Evolutionary conservation across 2,888 invertebrate genomes (phyloP).

Genomic region (Epirrhoe tristata): DNA sequence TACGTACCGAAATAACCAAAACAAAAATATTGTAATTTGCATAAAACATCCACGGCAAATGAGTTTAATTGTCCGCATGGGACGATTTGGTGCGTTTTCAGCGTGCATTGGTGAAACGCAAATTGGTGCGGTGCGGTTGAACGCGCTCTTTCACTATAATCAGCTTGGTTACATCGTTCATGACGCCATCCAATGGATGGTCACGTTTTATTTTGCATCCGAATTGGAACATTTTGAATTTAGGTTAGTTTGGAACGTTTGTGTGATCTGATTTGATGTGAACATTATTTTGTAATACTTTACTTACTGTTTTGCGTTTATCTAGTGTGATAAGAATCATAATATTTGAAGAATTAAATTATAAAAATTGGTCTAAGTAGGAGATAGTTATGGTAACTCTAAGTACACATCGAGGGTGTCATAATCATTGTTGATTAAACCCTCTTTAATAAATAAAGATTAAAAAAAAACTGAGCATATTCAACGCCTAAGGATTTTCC

Average conservation of each 20-base stretch:
- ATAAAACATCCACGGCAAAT: conserved; percentile 35
- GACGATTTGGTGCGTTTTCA: conserved; percentile 42
- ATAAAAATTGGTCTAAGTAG: too few species aligned
- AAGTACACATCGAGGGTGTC: too few species aligned
- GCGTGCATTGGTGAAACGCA: conserved; percentile 43
- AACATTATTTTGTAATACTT: too few species aligned
- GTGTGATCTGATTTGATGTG: conserved; percentile 12
- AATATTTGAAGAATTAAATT: too few species aligned
- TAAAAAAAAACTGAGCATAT: too few species aligned
- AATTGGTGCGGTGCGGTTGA: conserved; percentile 53
- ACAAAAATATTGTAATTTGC: conserved; percentile 18
- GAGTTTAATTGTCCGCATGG: conserved; percentile 33
- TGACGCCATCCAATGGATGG: conserved; percentile 43
- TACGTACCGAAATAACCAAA: background rate
- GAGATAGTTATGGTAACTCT: too few species aligned
- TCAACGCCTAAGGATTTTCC: too few species aligned
- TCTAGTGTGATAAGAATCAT: too few species aligned
- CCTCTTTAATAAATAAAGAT: too few species aligned
- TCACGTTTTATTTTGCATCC: conserved; percentile 36
- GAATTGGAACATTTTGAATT: conserved; percentile 12
- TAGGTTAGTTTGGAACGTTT: conserved; percentile 41
- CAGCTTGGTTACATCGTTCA: conserved; percentile 52
- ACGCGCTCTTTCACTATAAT: conserved; percentile 51
- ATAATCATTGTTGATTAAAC: too few species aligned
- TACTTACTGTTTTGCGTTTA: too few species aligned